Conservation (phyloP, 2,113 vertebrate species). For the Anhinga rufa region DNA sequence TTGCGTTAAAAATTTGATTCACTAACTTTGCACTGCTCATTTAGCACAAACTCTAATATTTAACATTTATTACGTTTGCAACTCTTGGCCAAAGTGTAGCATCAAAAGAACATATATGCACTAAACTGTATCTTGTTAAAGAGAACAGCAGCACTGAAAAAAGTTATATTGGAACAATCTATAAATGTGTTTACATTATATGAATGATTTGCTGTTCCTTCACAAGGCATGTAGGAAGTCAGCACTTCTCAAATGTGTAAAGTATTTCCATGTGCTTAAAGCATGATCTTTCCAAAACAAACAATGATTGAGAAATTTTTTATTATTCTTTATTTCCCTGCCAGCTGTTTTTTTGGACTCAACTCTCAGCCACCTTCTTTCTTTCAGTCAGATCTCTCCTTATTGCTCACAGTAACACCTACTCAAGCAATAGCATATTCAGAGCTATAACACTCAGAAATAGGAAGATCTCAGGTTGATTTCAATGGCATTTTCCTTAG, state of each 20-base stretch:
- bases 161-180: constrained; percentile 62
- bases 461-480: background rate
- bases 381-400: constrained; percentile 49
- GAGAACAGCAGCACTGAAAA: constrained; percentile 49
- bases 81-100: background rate
- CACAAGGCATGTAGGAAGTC: constrained; percentile 68
- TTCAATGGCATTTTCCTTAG: background rate
- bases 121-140: constrained; percentile 37
- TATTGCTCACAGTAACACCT: constrained; percentile 63
- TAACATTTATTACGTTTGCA: background rate
- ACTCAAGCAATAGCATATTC: constrained; percentile 30
- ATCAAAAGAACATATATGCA: constrained; percentile 12
- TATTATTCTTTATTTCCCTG: constrained; percentile 68
- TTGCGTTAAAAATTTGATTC: background rate
- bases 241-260: constrained; percentile 71
- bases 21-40: background rate
- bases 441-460: background rate
- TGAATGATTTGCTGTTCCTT: constrained; percentile 71
- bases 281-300: constrained; percentile 73
- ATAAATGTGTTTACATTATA: constrained; percentile 66
- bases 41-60: background rate
- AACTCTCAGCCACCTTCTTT: constrained; percentile 54
- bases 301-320: constrained; percentile 59
- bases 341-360: constrained; percentile 58
- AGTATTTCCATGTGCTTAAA: constrained; percentile 77